Percentiles rank a stretch among this genome's conserved stretches.
Conservation (phyloP, 1,140 invertebrate species). For the Brachionus calyciflorus region DNA sequence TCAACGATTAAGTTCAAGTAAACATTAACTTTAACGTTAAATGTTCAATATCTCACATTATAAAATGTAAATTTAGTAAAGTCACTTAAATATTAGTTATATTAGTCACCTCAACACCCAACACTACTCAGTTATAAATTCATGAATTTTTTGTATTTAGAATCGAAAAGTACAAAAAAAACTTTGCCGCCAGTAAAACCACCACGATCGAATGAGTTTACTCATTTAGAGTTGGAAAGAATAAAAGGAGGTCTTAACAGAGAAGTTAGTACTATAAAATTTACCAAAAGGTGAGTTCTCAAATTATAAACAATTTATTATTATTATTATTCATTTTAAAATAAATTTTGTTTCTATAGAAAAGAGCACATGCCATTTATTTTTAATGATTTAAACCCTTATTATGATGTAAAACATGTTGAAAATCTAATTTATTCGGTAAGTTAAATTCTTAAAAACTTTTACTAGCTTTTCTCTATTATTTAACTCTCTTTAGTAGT, state of each 20-base stretch:
- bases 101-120: too few species aligned
- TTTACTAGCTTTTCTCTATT: too few species aligned
- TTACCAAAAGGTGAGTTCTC: slow-evolving; percentile 10
- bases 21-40: too few species aligned
- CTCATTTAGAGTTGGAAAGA: slow-evolving; percentile 4
- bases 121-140: too few species aligned
- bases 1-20: background rate
- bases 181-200: background rate
- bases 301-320: background rate
- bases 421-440: slow-evolving; percentile 33
- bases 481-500: too few species aligned
- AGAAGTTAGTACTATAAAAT: slow-evolving; percentile 1
- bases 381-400: slow-evolving; percentile 45
- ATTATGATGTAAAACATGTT: slow-evolving; percentile 10
- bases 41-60: background rate
- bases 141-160: background rate
- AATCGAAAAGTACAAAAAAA: slow-evolving; percentile 3
- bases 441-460: background rate
- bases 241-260: background rate
- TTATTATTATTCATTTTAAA: background rate
- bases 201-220: slow-evolving; percentile 1
- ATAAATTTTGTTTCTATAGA: slow-evolving; percentile 10
- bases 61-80: background rate
- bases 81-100: slow-evolving; percentile 3
- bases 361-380: slow-evolving; percentile 41